Base-by-base conservation (phyloP, 2,113 vertebrate genomes). In the Narcine bancroftii region DNA sequence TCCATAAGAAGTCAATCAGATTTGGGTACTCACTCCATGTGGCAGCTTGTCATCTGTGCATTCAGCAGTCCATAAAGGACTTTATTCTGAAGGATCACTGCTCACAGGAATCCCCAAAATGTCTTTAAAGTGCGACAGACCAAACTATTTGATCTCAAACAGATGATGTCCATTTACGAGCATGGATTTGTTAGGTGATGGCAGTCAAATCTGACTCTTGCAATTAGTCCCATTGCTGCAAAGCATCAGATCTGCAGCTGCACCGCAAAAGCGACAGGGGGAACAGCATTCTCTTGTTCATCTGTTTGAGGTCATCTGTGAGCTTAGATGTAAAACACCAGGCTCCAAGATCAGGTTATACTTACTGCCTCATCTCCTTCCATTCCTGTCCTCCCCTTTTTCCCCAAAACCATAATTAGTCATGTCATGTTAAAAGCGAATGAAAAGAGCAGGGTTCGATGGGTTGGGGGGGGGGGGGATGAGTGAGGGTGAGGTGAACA, bases 261-360 rank as follows among this genome's bases (percentile, higher is more conserved):
- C 26, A 33, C 4, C 19, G 21, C 53, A 36, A 13, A 60, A 17
- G 33, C 36, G 47, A 29, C 10, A 19, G 33, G 81, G n/a, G n/a
- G 53, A 87, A 36, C 81, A 87, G 81, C 33, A 53, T 53, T 1
- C 47, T 53, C 26, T 83, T 53, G 53, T 63, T 60, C 81, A 87
- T 87, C 81, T 87, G 81, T 87, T 60, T 87, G 56, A 87, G 81
- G 81, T 63, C 81, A 87, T 19, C 53, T 36, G 81, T 87, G 19
- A 60, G 81, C 50, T n/a, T 36, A 19, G 33, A 60, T 87, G 81
- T 17, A 60, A 87, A 91, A 42, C 39, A 45, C 36, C 65, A 91
- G 36, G 60, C 65, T 69, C 89, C 65, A 42, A 69, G 36, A 45
- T 47, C 42, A 42, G 53, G 63, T 63, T 91, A 91, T 47, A 91